Evolutionary conservation across 1,140 invertebrate species (phyloP), one percentile per base, ranked within the genome.

Genomic region (Lepidotrigona ventralis): DNA sequence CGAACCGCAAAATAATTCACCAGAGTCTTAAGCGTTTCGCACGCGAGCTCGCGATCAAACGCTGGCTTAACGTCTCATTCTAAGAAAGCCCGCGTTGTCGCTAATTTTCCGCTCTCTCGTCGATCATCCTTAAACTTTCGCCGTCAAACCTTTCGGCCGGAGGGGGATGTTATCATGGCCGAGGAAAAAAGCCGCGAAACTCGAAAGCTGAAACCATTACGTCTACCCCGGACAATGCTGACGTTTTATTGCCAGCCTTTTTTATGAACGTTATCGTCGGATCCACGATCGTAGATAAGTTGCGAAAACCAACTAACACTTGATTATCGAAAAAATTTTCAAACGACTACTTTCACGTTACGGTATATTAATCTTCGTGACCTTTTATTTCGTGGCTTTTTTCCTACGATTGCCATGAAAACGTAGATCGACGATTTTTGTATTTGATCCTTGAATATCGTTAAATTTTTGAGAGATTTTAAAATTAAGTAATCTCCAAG

Each of bases 91-190:
- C 11, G 6, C 21, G 73, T 69, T 82, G 80, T 82, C 80, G 80
- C 73, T 82, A 82, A 82, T 82, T 82, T 79, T 80, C 60, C 70
- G 39, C 74, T 68, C 26, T 72, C 82, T 84, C 82, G 69, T 84
- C 82, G 77, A 84, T 84, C 82, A 84, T 80, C 82, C 70, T 80
- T 60, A 79, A 80, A 73, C 56, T 56, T n/a, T 51, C 15, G 23
- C 56, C 53, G 51, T 72, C 63, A 54, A 51, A 39, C 14, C 39
- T 23, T 46, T 0, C 0, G 12, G 5, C 12, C 26, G 12, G 15
- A 21, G 33, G 53, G 71, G 64, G 39, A 33, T 56, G 53, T 82
- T 77, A 69, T 82, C 64, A 21, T 9, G 33, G 2, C 8, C 1
- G 14, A 2, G 51, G 15, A 14, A 26, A 76, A 82, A 76, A 76